A percentile compares a stretch with the other conserved stretches of the same genome.
Evolutionary conservation across 1,140 invertebrate genomes (phyloP).

Genomic region (Drusus annulatus): DNA sequence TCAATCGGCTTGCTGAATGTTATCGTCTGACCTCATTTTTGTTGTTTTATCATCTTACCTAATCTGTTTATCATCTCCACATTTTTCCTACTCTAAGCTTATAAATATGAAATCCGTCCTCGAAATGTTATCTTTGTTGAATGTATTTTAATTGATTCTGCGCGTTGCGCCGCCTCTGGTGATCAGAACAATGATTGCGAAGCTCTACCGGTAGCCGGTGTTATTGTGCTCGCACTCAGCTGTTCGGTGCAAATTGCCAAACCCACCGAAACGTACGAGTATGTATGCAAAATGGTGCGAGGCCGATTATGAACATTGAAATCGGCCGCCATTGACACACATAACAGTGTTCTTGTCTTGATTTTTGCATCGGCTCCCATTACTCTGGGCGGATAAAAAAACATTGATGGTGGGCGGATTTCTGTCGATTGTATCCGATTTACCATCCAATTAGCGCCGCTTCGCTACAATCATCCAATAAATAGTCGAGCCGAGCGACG

Average conservation of each 20-base stretch:
- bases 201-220: no score
- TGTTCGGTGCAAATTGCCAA: background rate
- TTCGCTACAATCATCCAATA: background rate
- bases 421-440: constrained; percentile 16
- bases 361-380: constrained; percentile 11
- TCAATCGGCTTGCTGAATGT: no score
- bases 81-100: no score
- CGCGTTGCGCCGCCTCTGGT: no score
- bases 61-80: no score
- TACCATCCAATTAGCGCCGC: constrained; percentile 21
- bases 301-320: constrained; percentile 31
- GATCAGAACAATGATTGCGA: no score
- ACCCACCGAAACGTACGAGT: background rate
- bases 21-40: no score
- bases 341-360: constrained; percentile 22
- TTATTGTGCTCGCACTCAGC: background rate
- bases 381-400: constrained; percentile 17
- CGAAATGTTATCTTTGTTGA: no score
- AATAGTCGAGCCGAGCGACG: background rate
- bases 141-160: no score
- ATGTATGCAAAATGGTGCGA: constrained; percentile 24
- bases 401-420: constrained; percentile 15
- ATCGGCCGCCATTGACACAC: constrained; percentile 35
- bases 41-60: no score
- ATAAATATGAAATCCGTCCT: no score